These are phyloP conservation scores for Periophthalmodon schlosseri DNA, from an alignment of 2,113 vertebrate genomes.

Conservation along the genomic window DNA sequence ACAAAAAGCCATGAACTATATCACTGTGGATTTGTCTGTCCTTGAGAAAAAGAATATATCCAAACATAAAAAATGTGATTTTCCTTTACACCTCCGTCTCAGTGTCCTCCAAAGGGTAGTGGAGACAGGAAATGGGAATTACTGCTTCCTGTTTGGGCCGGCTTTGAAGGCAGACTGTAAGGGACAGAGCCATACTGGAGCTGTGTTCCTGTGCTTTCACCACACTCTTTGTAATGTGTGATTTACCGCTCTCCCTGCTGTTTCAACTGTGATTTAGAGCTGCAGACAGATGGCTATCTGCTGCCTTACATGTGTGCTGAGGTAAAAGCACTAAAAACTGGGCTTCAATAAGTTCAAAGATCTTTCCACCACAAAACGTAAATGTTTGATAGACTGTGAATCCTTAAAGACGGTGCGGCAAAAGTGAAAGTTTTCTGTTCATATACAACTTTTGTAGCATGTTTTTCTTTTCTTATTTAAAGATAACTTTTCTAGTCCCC, in stretches of 20 bases:
- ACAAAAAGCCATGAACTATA: conserved; percentile 31
- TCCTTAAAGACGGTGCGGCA: background rate
- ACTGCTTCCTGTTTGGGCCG: conserved; percentile 70
- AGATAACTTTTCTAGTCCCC: too few relatives aligned
- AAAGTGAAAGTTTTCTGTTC: background rate
- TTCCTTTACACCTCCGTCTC: conserved; percentile 61
- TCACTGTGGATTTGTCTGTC: conserved; percentile 55
- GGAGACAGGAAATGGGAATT: conserved; percentile 73
- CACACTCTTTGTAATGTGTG: conserved; percentile 71
- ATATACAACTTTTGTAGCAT: background rate
- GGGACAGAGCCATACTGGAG: conserved; percentile 51
- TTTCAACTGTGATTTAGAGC: conserved; percentile 75
- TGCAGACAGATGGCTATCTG: conserved; percentile 67
- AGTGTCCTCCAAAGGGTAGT: conserved; percentile 43
- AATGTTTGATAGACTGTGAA: background rate
- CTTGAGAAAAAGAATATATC: conserved; percentile 61
- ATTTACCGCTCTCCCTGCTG: conserved; percentile 61
- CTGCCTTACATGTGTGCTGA: conserved; percentile 59
- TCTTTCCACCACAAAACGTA: background rate
- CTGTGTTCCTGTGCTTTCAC: conserved; percentile 68
- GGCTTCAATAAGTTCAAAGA: conserved; percentile 9
- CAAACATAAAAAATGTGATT: conserved; percentile 46
- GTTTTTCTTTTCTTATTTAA: background rate
- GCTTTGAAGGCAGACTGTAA: conserved; percentile 67
- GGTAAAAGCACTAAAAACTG: conserved; percentile 26